Percentiles rank a stretch among this genome's conserved stretches.
These are phyloP conservation scores for Elachura formosa DNA, from an alignment of 2,113 vertebrate genomes.

Conservation along the genomic window DNA sequence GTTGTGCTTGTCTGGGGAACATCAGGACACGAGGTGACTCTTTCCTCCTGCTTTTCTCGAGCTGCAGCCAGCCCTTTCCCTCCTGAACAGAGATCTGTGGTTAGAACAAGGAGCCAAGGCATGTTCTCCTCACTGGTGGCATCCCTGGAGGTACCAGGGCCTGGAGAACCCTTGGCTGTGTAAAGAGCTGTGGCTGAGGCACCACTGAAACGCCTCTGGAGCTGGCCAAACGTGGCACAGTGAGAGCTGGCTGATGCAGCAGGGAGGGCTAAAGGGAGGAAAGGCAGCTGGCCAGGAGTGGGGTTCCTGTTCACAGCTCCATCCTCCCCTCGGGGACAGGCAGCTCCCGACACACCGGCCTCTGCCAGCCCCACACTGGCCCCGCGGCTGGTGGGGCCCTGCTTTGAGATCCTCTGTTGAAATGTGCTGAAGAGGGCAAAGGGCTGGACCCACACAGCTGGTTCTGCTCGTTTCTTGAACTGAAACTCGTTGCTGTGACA, in stretches of 20 bases:
- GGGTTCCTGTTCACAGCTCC: not conserved
- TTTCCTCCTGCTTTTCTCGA: not conserved
- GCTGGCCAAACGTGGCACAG: rapidly evolving
- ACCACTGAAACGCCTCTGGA: not conserved
- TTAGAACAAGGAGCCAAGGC: not conserved
- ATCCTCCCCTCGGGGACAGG: not conserved
- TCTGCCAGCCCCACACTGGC: not conserved
- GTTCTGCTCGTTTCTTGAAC: not conserved
- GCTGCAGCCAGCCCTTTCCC: not conserved
- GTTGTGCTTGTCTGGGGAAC: not conserved
- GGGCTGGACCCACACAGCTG: not conserved
- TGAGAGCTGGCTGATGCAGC: not conserved
- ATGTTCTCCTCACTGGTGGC: not conserved
- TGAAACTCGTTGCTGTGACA: not conserved
- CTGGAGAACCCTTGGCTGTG: not conserved
- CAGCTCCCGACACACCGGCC: rapidly evolving
- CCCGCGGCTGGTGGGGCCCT: not conserved
- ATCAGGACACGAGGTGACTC: not conserved
- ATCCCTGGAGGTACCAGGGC: not conserved
- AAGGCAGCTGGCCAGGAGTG: not conserved
- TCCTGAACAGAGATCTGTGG: not conserved
- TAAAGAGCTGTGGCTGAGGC: not conserved
- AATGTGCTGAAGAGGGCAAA: slow-evolving; percentile 50
- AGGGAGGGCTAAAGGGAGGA: rapidly evolving
- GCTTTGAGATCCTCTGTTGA: slow-evolving; percentile 66